Evolutionary conservation across 2,113 vertebrate genomes (phyloP), one percentile per base, ranked within the genome.

Genomic region (Gallinago media): DNA sequence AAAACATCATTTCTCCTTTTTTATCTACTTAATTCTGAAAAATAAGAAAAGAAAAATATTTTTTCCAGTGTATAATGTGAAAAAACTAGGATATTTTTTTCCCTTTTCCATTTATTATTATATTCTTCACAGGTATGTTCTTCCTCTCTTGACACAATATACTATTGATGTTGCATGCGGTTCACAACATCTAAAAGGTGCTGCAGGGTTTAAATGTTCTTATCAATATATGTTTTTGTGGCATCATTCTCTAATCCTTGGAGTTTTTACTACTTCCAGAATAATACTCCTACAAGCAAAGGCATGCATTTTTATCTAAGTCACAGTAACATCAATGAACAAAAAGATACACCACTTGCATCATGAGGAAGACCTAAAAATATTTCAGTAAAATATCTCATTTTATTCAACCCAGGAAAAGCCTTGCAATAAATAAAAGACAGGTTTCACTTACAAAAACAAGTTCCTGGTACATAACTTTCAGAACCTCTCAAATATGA

Each of bases 11-110:
- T 92, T 73, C n/a, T 94, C 75, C 42, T 88, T 92, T 89, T 92
- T 91, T 96, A 76, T 65, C 66, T 94, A 81, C 87, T 92, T 90
- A 96, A 94, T 88, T 85, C 75, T 87, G 92, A 83, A 90, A 94
- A 80, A 85, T 13, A 87, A 34, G 25, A 15, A 12, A 54, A 46
- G 38, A 90, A 77, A 52, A 93, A 85, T 49, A 56, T 26, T 74
- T 95, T 76, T 56, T 76, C 44, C 59, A 58, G 40, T 73, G 15
- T 63, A 71, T 40, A 88, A 80, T 26, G 46, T 82, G 55, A 74
- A 11, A 94, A 97, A 95, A 95, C 11, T 14, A 38, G 4, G 72
- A 93, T 4, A 87, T 94, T 91, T 86, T 87, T 80, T 47, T 92
- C 87, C 56, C 80, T 89, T 96, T 97, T 92, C 80, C 54, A 79